Conservation (phyloP, 37 sponge, comb jelly and placozoan species). For the Corticium candelabrum region DNA sequence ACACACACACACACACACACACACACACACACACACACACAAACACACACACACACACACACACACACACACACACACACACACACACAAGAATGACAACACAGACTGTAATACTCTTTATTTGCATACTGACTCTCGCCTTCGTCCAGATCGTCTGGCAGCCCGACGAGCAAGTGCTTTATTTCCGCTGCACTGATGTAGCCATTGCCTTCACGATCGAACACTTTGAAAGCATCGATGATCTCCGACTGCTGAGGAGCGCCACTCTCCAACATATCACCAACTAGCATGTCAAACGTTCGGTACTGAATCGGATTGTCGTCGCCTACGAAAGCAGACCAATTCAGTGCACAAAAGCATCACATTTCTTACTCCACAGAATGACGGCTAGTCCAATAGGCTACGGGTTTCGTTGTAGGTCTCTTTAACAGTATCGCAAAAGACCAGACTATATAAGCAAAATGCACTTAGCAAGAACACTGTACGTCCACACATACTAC, state of each 20-base stretch:
- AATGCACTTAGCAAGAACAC: too few species aligned
- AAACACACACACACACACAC: conserved; percentile 1
- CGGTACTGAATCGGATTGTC: not conserved
- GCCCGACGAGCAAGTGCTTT: not conserved
- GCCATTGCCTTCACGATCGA: not conserved
- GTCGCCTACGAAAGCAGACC: too few species aligned
- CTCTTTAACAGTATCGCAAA: too few species aligned
- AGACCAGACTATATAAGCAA: too few species aligned
- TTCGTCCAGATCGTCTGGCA: not conserved
- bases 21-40: conserved; percentile 5
- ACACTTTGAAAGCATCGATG: not conserved
- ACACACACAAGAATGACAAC: not conserved
- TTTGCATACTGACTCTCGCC: not conserved
- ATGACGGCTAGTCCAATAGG: too few species aligned
- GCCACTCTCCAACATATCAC: not conserved
- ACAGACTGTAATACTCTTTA: too few species aligned
- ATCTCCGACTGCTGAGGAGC: not conserved
- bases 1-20: conserved; percentile 5
- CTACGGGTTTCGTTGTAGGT: too few species aligned
- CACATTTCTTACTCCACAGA: too few species aligned
- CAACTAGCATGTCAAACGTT: not conserved
- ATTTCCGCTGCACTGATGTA: not conserved
- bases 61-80: conserved; percentile 5
- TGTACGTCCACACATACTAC: too few species aligned
- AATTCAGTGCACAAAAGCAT: too few species aligned